Conservation (phyloP, 2,888 invertebrate species). For the Erebia epiphron region DNA sequence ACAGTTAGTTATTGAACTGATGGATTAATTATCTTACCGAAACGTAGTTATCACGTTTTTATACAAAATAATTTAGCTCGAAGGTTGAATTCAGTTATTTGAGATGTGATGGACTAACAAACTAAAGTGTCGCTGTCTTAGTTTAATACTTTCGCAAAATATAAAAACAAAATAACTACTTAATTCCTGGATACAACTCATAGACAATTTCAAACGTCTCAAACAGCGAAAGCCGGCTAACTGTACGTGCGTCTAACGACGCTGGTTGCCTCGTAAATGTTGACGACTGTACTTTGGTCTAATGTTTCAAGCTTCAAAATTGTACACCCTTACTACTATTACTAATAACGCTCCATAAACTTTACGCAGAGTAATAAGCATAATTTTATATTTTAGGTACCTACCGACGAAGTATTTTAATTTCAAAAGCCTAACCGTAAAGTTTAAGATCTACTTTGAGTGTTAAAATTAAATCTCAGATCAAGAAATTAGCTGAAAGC, state of each 20-base stretch:
- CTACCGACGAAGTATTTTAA: background rate
- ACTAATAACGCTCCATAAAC: background rate
- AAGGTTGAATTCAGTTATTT: too few species aligned
- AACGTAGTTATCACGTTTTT: too few species aligned
- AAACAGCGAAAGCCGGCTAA: background rate
- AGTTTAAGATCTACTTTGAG: too few species aligned
- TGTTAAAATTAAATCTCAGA: too few species aligned
- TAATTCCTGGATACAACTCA: background rate
- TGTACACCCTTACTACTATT: background rate
- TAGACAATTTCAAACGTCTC: background rate
- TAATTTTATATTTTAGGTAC: background rate
- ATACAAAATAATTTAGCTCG: too few species aligned
- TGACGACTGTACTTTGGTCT: conserved; percentile 7
- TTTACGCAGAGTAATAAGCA: background rate
- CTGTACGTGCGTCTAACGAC: background rate
- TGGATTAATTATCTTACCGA: too few species aligned
- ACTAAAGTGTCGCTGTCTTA: too few species aligned
- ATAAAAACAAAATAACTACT: background rate
- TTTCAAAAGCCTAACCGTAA: background rate
- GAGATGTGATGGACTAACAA: too few species aligned
- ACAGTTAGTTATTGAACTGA: too few species aligned
- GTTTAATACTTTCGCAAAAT: background rate
- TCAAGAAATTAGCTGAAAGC: too few species aligned
- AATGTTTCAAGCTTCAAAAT: conserved; percentile 1
- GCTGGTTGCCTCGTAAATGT: background rate